Conservation (phyloP, 2,888 invertebrate genomes). For the Notocelia uddmanniana region DNA sequence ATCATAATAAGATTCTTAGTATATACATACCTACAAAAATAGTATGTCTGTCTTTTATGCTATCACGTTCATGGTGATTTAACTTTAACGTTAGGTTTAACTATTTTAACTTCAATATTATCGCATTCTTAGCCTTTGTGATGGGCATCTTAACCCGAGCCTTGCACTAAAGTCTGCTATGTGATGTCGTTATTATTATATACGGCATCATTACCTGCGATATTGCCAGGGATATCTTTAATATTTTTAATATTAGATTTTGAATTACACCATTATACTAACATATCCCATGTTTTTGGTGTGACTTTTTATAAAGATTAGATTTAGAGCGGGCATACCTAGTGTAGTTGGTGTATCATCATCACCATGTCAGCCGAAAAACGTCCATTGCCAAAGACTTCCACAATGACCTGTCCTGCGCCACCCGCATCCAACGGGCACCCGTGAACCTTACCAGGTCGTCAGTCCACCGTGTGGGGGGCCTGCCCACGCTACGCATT, state of each 20-base stretch:
- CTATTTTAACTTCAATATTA: conserved; percentile 38
- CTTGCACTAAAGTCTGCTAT: conserved; percentile 3
- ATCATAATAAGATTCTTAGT: background rate
- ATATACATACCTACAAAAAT: conserved; percentile 2
- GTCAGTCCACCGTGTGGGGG: too few relatives aligned
- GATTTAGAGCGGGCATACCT: too few relatives aligned
- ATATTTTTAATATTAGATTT: background rate
- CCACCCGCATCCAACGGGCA: too few relatives aligned
- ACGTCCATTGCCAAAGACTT: too few relatives aligned
- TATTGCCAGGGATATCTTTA: background rate
- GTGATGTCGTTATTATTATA: conserved; percentile 16
- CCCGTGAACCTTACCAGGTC: too few relatives aligned
- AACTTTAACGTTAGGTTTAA: conserved; percentile 35
- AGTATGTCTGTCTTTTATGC: conserved; percentile 4
- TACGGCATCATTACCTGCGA: background rate
- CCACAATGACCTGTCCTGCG: too few relatives aligned
- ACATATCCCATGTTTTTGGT: too few relatives aligned
- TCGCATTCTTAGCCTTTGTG: conserved; percentile 32
- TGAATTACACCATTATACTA: background rate
- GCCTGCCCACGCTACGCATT: too few relatives aligned
- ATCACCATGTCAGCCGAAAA: too few relatives aligned
- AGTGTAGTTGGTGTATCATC: too few relatives aligned
- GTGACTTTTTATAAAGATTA: too few relatives aligned
- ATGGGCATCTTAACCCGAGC: background rate
- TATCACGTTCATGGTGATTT: conserved; percentile 12